These are phyloP conservation scores for Doris montereyensis DNA, from an alignment of 2,888 invertebrate species.

Conservation along the genomic window DNA sequence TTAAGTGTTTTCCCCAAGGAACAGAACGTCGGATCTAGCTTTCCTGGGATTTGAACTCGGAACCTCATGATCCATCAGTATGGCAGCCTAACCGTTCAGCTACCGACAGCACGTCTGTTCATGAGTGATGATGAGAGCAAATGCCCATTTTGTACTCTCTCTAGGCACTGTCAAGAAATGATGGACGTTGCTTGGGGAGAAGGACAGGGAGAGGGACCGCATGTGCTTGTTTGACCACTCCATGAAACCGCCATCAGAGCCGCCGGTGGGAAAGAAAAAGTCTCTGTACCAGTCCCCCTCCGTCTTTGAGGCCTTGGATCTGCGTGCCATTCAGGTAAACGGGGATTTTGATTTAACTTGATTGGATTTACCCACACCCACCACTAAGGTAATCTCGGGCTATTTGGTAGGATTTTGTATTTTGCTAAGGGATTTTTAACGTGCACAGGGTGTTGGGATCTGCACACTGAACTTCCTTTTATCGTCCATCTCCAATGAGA, in stretches of 20 bases:
- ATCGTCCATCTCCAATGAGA: too few species aligned
- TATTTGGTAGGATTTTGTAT: too few species aligned
- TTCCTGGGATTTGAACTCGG: background rate
- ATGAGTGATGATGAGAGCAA: too few species aligned
- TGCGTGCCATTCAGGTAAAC: constrained; percentile 85
- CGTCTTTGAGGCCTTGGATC: constrained; percentile 94
- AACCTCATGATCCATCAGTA: too few species aligned
- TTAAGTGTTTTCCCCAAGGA: background rate
- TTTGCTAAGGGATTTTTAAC: too few species aligned
- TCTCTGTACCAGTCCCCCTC: constrained; percentile 94
- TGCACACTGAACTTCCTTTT: too few species aligned
- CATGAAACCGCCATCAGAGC: constrained; percentile 88
- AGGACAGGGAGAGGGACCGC: constrained; percentile 62
- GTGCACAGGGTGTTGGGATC: too few species aligned
- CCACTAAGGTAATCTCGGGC: too few species aligned
- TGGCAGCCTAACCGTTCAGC: too few species aligned
- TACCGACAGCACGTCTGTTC: too few species aligned
- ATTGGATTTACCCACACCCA: too few species aligned
- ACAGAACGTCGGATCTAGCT: too few species aligned
- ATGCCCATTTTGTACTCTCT: constrained; percentile 41
- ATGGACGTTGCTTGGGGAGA: constrained; percentile 67
- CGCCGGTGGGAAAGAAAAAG: constrained; percentile 64
- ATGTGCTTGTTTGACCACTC: constrained; percentile 79
- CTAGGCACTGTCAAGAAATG: constrained; percentile 63
- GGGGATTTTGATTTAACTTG: background rate